Percentiles rank a stretch among this genome's conserved stretches.
Evolutionary conservation across 2,797 vertebrate genomes (phyloP).

Genomic region (Hemibagrus guttatus): DNA sequence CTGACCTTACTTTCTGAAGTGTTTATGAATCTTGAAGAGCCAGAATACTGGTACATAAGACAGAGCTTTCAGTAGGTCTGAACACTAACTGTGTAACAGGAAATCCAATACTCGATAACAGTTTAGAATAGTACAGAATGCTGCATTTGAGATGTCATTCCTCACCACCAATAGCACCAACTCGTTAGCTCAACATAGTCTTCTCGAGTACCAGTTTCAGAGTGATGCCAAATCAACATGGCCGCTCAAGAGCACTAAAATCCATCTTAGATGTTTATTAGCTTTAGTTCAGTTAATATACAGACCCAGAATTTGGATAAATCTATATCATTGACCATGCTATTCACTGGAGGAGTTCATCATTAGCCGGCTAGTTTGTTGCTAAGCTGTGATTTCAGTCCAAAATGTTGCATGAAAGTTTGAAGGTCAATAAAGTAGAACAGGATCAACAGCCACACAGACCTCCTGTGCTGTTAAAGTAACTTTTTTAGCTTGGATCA

Average conservation of each 20-base stretch:
- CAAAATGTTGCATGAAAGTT: too few relatives aligned
- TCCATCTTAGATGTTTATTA: background rate
- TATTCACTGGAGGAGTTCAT: background rate
- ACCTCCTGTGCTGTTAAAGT: background rate
- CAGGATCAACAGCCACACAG: background rate
- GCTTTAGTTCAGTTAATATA: background rate
- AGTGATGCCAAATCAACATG: background rate
- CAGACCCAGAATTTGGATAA: background rate
- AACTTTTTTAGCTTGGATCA: background rate
- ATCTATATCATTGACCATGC: background rate
- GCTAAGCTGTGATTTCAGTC: background rate
- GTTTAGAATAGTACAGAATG: background rate
- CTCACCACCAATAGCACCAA: background rate
- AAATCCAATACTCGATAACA: background rate
- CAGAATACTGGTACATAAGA: background rate
- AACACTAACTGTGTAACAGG: background rate
- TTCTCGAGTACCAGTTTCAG: background rate
- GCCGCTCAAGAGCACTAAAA: too few relatives aligned
- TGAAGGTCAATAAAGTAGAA: background rate
- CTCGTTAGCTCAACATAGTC: background rate
- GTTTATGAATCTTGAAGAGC: background rate
- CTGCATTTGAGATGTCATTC: background rate
- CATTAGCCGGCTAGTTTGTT: background rate
- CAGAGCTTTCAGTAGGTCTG: background rate
- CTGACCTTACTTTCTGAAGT: background rate